These are phyloP conservation scores for Aythya baeri DNA, from an alignment of 2,113 vertebrate genomes.

Conservation along the genomic window DNA sequence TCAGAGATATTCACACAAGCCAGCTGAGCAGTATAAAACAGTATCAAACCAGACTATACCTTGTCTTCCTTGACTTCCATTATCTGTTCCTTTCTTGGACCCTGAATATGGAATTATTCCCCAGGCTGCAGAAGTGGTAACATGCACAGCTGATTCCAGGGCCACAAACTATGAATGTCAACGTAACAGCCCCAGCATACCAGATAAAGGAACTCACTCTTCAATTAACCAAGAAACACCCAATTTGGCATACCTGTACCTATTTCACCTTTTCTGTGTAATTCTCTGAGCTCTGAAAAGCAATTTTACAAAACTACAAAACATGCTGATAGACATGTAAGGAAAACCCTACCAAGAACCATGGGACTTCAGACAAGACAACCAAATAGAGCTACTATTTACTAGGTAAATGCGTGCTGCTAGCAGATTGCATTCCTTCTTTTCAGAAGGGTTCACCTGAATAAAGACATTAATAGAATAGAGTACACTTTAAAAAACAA, in stretches of 20 bases:
- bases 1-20: background rate
- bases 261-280: background rate
- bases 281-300: background rate
- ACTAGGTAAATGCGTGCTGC: background rate
- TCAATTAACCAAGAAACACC: background rate
- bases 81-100: background rate
- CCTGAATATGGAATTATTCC: background rate
- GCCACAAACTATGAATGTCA: background rate
- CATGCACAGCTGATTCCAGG: background rate
- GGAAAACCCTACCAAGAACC: background rate
- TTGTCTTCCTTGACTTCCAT: background rate
- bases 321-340: background rate
- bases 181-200: background rate
- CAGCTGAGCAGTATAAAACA: background rate
- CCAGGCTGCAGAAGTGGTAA: background rate
- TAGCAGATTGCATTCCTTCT: background rate
- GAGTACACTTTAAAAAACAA: background rate
- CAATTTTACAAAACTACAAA: background rate
- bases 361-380: background rate
- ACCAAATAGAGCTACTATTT: background rate
- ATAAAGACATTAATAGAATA: background rate
- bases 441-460: background rate
- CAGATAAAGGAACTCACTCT: background rate
- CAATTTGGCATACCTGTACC: background rate
- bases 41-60: background rate